Percentiles rank a stretch among this genome's conserved stretches.
Conservation (phyloP, 2,797 vertebrate species). For the Pyrocephalus nanus region DNA sequence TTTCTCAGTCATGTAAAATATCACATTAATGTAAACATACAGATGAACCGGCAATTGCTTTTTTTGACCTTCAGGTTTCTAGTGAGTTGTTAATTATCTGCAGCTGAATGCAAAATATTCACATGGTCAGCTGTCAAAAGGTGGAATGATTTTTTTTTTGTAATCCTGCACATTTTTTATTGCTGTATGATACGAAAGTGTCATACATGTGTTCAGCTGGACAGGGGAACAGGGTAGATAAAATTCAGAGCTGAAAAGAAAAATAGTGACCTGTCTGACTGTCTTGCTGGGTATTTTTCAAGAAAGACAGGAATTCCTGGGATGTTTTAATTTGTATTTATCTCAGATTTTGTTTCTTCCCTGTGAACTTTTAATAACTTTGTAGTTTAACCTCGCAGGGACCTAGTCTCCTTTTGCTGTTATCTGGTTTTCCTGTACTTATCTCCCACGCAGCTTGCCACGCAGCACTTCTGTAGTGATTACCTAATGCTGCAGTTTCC, state of each 20-base stretch:
- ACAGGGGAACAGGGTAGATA: neutral
- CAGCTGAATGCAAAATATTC: neutral
- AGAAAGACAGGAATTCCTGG: neutral
- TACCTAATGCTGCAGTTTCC: constrained; percentile 20
- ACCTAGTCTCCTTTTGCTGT: neutral
- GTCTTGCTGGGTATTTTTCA: neutral
- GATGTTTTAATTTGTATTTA: neutral
- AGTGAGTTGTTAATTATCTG: neutral
- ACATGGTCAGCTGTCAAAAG: neutral
- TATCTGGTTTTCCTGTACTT: neutral
- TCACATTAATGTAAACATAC: neutral
- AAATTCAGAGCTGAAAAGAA: neutral
- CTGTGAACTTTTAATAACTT: neutral
- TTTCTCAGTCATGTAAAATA: neutral
- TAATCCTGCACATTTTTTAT: neutral
- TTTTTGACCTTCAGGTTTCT: neutral
- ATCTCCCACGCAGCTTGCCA: neutral
- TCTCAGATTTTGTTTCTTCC: neutral
- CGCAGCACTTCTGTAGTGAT: neutral
- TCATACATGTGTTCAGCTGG: neutral
- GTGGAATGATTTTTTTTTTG: neutral
- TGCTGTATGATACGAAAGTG: neutral
- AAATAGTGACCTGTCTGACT: neutral
- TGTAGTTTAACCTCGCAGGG: neutral
- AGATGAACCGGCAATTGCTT: neutral